Evolutionary conservation across 2,797 vertebrate species (phyloP).

Genomic region (Fratercula arctica): DNA sequence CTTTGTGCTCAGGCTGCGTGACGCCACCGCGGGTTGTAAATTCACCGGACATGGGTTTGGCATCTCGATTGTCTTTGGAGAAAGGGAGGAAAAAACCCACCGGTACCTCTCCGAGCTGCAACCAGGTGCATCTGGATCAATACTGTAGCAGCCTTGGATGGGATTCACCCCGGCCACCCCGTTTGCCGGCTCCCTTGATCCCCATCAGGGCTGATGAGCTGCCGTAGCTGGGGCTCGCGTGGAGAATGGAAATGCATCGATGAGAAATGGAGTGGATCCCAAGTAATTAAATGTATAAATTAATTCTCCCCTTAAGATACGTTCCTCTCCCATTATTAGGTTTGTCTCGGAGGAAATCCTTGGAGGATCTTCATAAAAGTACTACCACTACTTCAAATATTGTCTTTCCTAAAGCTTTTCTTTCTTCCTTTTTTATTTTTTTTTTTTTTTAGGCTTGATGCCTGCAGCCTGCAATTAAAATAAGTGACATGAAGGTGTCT

Average conservation of each 20-base stretch:
- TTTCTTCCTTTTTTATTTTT: not conserved
- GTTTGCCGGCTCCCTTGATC: not conserved
- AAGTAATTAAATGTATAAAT: slow-evolving; percentile 84
- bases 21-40: not conserved
- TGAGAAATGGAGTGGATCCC: slow-evolving; percentile 69
- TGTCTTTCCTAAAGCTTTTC: not conserved
- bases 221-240: not conserved
- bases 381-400: slow-evolving; percentile 50
- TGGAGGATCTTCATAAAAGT: slow-evolving; percentile 62
- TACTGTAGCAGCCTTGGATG: not conserved
- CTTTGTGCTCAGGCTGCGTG: not conserved
- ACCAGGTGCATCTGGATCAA: not conserved
- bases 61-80: rapidly evolving
- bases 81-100: not conserved
- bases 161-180: not conserved
- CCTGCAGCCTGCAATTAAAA: slow-evolving; percentile 80
- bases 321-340: slow-evolving; percentile 75
- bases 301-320: slow-evolving; percentile 80
- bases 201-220: not conserved
- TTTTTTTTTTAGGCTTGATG: not conserved
- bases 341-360: slow-evolving; percentile 65
- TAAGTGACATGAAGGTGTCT: slow-evolving; percentile 77
- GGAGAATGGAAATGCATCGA: slow-evolving; percentile 41
- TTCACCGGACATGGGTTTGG: rapidly evolving
- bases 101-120: not conserved